Evolutionary conservation across 2,888 invertebrate species (phyloP).

Genomic region (Psococerastis gibbosa): DNA sequence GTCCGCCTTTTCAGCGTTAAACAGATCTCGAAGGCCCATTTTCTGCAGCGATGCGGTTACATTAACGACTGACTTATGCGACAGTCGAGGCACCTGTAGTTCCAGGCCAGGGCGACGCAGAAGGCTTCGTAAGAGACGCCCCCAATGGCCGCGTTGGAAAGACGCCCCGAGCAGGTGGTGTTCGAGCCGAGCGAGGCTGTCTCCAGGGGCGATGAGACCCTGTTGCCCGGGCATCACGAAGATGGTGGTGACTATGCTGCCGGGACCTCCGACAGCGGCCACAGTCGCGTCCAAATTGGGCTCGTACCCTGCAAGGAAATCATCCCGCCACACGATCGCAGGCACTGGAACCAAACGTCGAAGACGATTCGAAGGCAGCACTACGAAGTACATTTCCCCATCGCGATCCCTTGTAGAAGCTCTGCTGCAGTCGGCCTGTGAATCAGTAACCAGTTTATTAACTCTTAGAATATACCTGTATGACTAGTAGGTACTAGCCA

Average conservation of each 20-base stretch:
- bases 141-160: constrained; percentile 50
- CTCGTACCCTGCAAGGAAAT: constrained; percentile 70
- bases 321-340: constrained; percentile 55
- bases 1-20: constrained; percentile 56
- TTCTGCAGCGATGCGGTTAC: constrained; percentile 54
- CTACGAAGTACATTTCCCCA: constrained; percentile 73
- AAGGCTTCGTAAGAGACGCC: constrained; percentile 48
- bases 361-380: constrained; percentile 58
- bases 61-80: constrained; percentile 61
- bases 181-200: constrained; percentile 56
- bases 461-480: no score
- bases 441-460: constrained; percentile 19
- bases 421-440: constrained; percentile 57
- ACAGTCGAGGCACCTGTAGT: constrained; percentile 32
- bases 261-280: constrained; percentile 50
- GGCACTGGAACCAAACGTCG: constrained; percentile 66
- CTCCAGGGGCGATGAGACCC: constrained; percentile 47
- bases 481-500: no score
- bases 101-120: constrained; percentile 59
- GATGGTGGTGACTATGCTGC: constrained; percentile 54
- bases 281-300: constrained; percentile 67
- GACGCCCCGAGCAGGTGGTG: constrained; percentile 45
- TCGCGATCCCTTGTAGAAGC: constrained; percentile 59
- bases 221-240: constrained; percentile 75
- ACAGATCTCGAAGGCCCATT: constrained; percentile 67